Conservation (phyloP, 1,140 invertebrate genomes). For the Mesaphorura yosii region DNA sequence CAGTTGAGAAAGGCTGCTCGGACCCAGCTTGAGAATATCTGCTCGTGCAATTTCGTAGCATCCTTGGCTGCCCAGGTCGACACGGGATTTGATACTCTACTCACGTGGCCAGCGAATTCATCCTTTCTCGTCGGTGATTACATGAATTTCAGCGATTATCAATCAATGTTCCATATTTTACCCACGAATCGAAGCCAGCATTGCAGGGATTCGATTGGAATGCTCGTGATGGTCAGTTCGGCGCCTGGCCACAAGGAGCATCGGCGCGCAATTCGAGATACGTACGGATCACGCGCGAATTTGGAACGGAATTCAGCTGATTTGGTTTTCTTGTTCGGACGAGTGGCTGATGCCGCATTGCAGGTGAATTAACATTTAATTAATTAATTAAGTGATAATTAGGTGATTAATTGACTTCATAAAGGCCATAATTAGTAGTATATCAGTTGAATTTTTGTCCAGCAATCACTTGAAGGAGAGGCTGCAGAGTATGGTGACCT, state of each 20-base stretch:
- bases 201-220: constrained; percentile 3
- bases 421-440: neutral
- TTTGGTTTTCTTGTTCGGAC: constrained; percentile 11
- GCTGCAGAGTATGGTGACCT: constrained; percentile 58
- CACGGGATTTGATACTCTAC: too few species aligned
- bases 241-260: constrained; percentile 4
- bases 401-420: neutral
- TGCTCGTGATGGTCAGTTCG: constrained; percentile 14
- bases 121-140: constrained; percentile 8
- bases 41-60: too few species aligned
- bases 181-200: neutral
- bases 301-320: neutral
- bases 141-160: constrained; percentile 1
- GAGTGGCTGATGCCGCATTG: neutral
- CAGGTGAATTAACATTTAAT: too few species aligned
- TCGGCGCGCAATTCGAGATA: constrained; percentile 5
- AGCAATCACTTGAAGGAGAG: constrained; percentile 36
- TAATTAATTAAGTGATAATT: too few species aligned
- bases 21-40: too few species aligned
- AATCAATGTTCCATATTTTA: neutral
- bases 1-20: too few species aligned
- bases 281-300: constrained; percentile 2
- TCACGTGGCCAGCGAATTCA: constrained; percentile 8
- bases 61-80: too few species aligned
- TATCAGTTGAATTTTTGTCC: neutral